Evolutionary conservation across 2,113 vertebrate species (phyloP).

Genomic region (Verasper variegatus): DNA sequence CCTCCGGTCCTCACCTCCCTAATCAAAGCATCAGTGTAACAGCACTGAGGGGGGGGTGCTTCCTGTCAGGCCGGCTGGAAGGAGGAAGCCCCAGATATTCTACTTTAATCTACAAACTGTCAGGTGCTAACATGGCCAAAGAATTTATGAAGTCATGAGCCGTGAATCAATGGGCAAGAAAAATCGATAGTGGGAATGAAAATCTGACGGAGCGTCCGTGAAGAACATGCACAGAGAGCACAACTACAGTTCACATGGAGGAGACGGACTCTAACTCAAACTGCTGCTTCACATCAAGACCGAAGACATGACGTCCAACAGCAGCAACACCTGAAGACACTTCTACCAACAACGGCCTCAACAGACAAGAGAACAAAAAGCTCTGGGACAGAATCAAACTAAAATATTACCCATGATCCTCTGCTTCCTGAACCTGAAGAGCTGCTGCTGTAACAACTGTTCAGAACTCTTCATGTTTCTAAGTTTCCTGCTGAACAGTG

Average conservation of each 20-base stretch:
- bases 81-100: constrained; percentile 1
- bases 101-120: constrained; percentile 34
- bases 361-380: too few relatives aligned
- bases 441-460: too few relatives aligned
- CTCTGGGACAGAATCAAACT: neutral
- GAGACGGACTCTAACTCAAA: neutral
- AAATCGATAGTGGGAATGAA: constrained; percentile 36
- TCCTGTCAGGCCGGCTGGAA: neutral
- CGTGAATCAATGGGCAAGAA: neutral
- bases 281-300: neutral
- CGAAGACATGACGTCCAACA: neutral
- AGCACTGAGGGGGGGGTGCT: neutral
- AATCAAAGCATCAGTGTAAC: neutral
- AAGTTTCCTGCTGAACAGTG: too few relatives aligned
- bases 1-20: too few relatives aligned
- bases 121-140: neutral
- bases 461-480: too few relatives aligned
- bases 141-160: constrained; percentile 24
- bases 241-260: neutral
- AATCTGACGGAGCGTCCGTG: constrained; percentile 13
- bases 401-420: too few relatives aligned
- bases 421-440: too few relatives aligned
- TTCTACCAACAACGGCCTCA: too few relatives aligned
- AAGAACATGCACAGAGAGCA: neutral
- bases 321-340: neutral